Evolutionary conservation across 2,113 vertebrate genomes (phyloP).

Genomic region (Anhinga anhinga): DNA sequence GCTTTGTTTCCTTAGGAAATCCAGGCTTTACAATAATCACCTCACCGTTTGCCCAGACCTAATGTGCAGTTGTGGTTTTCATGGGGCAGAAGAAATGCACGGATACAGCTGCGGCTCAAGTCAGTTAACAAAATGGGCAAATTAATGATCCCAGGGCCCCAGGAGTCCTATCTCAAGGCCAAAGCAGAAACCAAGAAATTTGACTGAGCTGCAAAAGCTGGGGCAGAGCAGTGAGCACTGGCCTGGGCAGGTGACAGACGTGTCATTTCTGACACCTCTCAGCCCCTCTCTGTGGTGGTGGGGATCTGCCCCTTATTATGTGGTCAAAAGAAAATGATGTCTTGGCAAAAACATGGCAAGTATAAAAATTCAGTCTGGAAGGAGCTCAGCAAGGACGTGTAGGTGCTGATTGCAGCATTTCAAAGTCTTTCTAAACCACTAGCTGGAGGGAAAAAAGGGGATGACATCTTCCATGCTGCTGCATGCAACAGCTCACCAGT

Average conservation of each 20-base stretch:
- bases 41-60: not conserved
- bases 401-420: not conserved
- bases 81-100: not conserved
- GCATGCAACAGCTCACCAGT: not conserved
- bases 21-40: not conserved
- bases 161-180: not conserved
- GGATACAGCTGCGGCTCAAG: not conserved
- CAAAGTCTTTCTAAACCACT: not conserved
- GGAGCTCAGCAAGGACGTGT: not conserved
- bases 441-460: not conserved
- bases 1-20: not conserved
- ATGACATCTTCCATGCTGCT: not conserved
- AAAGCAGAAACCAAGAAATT: not conserved
- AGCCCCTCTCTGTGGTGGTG: not conserved
- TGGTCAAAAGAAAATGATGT: not conserved
- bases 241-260: not conserved
- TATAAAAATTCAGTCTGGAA: not conserved
- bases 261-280: not conserved
- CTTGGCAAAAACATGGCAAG: not conserved
- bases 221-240: not conserved
- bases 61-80: not conserved
- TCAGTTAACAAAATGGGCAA: not conserved
- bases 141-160: not conserved
- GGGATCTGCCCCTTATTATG: not conserved
- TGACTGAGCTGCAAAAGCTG: not conserved